A percentile compares a stretch with the other conserved stretches of the same genome.
These are phyloP conservation scores for Eupithecia vulgata DNA, from an alignment of 2,888 invertebrate species.

Conservation along the genomic window DNA sequence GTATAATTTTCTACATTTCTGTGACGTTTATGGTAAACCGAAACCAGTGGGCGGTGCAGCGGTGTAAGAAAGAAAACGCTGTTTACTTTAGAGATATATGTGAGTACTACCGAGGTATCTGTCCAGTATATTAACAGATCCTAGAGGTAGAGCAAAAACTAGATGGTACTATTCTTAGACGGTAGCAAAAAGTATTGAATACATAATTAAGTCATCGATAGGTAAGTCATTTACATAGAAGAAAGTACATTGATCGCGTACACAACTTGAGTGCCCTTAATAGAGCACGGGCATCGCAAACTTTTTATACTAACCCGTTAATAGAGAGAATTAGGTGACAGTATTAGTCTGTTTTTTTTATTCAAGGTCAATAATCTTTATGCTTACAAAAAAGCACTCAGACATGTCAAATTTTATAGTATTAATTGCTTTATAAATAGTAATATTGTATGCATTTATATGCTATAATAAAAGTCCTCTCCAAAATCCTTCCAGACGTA, in stretches of 20 bases:
- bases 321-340: neutral
- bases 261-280: neutral
- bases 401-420: too few species aligned
- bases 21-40: conserved; percentile 23
- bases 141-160: conserved; percentile 5
- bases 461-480: neutral
- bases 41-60: conserved; percentile 21
- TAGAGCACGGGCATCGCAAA: neutral
- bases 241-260: conserved; percentile 11
- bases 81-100: neutral
- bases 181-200: conserved; percentile 9
- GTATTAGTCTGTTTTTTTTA: neutral
- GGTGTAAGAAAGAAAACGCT: conserved; percentile 18
- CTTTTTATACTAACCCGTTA: neutral
- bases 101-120: neutral
- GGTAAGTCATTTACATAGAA: conserved; percentile 12
- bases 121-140: conserved; percentile 5
- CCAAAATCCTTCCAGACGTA: neutral
- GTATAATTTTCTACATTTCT: conserved; percentile 27
- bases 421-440: too few species aligned
- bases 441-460: too few species aligned
- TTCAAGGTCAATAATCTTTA: too few species aligned
- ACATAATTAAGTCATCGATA: conserved; percentile 14
- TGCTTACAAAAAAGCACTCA: too few species aligned
- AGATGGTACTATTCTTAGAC: conserved; percentile 3